Evolutionary conservation across 2,113 vertebrate genomes (phyloP), one percentile per base, ranked within the genome.

Genomic region (Brevimyrus niger): DNA sequence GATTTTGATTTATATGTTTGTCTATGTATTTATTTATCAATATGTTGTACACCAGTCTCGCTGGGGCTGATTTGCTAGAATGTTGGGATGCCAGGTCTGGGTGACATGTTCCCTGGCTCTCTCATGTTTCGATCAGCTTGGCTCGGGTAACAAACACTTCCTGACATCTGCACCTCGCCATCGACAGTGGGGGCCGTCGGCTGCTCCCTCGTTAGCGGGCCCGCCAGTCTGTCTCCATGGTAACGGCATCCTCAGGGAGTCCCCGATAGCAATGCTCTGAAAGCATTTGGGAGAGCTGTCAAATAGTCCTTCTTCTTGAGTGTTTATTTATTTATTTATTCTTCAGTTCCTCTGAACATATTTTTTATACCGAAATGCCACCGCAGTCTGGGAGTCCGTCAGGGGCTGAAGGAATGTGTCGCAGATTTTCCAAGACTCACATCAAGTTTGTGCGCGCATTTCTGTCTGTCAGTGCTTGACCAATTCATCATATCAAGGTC

Each of bases 221-320:
- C 92, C 83, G 80, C 89, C 35, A 65, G 76, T 91, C 92, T 87
- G 93, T 96, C 93, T 93, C 95, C 95, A 95, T 96, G 93, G 95
- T 94, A 96, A 96, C 95, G 92, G 91, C 90, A 91, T 91, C 92
- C 92, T 90, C 90, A 53, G 87, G 61, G 93, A 93, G 85, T 87
- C 85, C 93, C 93, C 94, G 92, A 92, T 91, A 93, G 87, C 92
- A 92, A 91, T 90, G 90, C 91, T 91, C 92, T 88, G 92, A 91
- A 90, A 90, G 90, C 89, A 92, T 93, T 92, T 92, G 87, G 91
- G 73, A 89, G 89, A 93, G 91, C 91, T 92, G 92, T 93, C 91
- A 93, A 69, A 88, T 88, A 82, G 90, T 88, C 90, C 31, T 53
- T 21, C 17, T 86, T 73, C 44, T 89, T 21, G 47, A 80, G 38